These are phyloP conservation scores for Lochmaea crataegi DNA, from an alignment of 2,888 invertebrate genomes.

Conservation along the genomic window DNA sequence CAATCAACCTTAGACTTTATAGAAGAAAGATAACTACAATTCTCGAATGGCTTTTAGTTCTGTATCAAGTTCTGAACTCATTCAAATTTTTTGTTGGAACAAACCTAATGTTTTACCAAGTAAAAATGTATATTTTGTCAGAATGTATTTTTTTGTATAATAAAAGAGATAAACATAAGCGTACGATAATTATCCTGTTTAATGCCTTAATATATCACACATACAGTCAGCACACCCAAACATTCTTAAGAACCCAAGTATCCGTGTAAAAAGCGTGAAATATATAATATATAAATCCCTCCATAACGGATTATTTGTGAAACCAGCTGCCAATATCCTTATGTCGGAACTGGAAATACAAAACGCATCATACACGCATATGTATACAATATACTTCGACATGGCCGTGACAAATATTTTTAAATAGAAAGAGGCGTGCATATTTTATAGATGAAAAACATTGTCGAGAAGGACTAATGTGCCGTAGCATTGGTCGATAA, in stretches of 20 bases:
- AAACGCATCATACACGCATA: conserved; percentile 40
- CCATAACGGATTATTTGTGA: conserved; percentile 50
- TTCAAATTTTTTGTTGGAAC: no score
- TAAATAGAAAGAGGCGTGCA: conserved; percentile 55
- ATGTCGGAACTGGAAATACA: conserved; percentile 45
- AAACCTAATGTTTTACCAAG: no score
- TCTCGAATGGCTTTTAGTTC: no score
- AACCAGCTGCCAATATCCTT: conserved; percentile 48
- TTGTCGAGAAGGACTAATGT: conserved; percentile 43
- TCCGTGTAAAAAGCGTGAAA: conserved; percentile 35
- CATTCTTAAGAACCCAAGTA: conserved; percentile 25
- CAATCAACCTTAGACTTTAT: no score
- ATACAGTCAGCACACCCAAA: conserved; percentile 16
- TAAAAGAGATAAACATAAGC: not conserved
- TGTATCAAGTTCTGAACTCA: no score
- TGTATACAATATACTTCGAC: conserved; percentile 44
- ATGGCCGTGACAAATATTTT: conserved; percentile 54
- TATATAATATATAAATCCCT: conserved; percentile 34
- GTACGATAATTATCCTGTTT: not conserved
- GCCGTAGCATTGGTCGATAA: conserved; percentile 37
- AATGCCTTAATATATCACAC: not conserved
- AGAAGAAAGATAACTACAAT: no score
- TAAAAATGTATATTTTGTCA: no score
- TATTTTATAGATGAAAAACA: conserved; percentile 52
- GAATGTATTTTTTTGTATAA: no score